Evolutionary conservation across 2,797 vertebrate genomes (phyloP).

Genomic region (Spinus olivaceus): DNA sequence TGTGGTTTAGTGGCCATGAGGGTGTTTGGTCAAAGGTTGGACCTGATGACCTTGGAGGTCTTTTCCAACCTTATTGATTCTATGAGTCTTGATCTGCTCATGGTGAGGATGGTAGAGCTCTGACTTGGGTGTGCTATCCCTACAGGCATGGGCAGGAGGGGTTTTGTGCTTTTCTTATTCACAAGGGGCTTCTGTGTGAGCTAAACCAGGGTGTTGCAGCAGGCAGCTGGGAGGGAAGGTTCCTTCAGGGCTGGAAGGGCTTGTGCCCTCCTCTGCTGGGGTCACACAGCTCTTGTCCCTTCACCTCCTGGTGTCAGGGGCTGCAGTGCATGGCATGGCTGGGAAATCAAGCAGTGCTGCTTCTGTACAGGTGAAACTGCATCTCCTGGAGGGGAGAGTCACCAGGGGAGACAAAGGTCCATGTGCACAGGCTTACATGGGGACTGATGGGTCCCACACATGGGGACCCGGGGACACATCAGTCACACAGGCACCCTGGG

Average conservation of each 20-base stretch:
- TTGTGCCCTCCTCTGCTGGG: not conserved
- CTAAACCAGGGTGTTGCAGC: not conserved
- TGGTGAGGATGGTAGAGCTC: not conserved
- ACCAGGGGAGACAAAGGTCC: not conserved
- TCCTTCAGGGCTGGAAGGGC: not conserved
- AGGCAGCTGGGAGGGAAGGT: not conserved
- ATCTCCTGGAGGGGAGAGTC: not conserved
- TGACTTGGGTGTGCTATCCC: not conserved
- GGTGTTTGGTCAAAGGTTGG: not conserved
- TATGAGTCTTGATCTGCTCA: not conserved
- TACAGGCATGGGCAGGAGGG: not conserved
- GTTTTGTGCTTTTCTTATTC: not conserved
- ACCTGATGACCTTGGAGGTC: not conserved
- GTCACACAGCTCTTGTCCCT: not conserved
- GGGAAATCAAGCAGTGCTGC: not conserved
- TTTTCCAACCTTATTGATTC: not conserved
- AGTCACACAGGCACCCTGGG: not conserved
- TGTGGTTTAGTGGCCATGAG: not conserved
- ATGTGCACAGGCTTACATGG: rapidly evolving
- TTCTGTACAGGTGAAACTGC: not conserved
- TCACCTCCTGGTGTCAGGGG: not conserved
- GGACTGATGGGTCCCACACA: too few relatives aligned
- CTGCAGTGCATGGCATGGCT: not conserved
- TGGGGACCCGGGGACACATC: too few relatives aligned
- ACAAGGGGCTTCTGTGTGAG: not conserved